These are phyloP conservation scores for Champsocephalus esox DNA, from an alignment of 2,797 vertebrate genomes.

Conservation along the genomic window DNA sequence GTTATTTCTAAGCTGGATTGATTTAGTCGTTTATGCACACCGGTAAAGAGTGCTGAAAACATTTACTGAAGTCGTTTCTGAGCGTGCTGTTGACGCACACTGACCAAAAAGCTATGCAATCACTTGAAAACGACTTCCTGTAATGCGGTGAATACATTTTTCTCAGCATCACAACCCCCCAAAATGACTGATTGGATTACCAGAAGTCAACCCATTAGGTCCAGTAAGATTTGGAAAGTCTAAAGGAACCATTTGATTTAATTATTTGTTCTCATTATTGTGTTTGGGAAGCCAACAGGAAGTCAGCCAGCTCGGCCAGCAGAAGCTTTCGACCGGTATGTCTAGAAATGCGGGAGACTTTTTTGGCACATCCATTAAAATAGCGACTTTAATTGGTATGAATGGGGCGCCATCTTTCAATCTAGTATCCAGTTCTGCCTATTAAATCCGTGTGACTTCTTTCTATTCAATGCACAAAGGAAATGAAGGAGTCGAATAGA, in stretches of 20 bases:
- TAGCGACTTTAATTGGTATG: neutral
- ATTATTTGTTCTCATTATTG: neutral
- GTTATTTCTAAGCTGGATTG: neutral
- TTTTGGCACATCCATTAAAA: neutral
- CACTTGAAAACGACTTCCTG: neutral
- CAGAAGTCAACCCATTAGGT: neutral
- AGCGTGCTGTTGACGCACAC: neutral
- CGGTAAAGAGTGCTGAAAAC: neutral
- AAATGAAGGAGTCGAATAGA: slow-evolving; percentile 36
- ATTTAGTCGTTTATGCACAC: neutral
- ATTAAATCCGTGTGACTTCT: slow-evolving; percentile 17
- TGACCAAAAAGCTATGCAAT: neutral
- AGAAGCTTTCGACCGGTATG: neutral
- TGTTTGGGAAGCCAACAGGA: neutral
- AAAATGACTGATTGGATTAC: neutral
- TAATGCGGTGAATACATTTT: neutral
- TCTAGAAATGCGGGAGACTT: neutral
- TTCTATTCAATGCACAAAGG: slow-evolving; percentile 33
- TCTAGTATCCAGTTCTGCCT: neutral
- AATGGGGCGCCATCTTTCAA: neutral
- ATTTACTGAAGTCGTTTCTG: slow-evolving; percentile 7
- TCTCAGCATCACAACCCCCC: neutral
- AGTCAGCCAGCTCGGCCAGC: neutral
- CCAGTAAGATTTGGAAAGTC: neutral
- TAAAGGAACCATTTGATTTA: neutral